Evolutionary conservation across 2,797 vertebrate species (phyloP).

Genomic region (Sylvia borin): DNA sequence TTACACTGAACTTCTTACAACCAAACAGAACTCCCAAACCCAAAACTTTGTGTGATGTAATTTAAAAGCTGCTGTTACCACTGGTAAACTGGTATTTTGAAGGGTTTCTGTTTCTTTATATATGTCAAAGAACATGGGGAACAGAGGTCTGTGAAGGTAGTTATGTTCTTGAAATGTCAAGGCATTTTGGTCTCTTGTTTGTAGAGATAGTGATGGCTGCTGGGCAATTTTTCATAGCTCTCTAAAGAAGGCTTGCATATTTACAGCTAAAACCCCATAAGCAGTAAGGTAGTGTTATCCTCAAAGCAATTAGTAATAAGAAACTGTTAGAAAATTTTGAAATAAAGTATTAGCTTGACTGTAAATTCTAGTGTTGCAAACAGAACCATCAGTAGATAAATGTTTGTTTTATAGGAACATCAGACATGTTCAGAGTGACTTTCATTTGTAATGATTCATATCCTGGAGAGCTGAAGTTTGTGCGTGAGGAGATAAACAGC

Average conservation of each 20-base stretch:
- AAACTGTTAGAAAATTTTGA: not conserved
- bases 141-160: not conserved
- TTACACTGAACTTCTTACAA: not conserved
- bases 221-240: not conserved
- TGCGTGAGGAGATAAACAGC: slow-evolving; percentile 83
- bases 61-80: not conserved
- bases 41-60: not conserved
- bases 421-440: slow-evolving; percentile 84
- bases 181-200: not conserved
- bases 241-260: not conserved
- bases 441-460: slow-evolving; percentile 87
- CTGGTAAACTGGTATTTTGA: not conserved
- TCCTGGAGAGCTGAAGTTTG: slow-evolving; percentile 76
- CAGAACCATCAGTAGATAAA: not conserved
- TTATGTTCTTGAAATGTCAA: not conserved
- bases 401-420: slow-evolving; percentile 73
- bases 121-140: not conserved
- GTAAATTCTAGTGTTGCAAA: not conserved
- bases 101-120: not conserved
- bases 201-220: not conserved
- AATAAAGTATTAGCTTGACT: not conserved
- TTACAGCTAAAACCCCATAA: not conserved
- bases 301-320: not conserved
- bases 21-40: not conserved
- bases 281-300: not conserved